Evolutionary conservation across 2,113 vertebrate species (phyloP).

Genomic region (Paradoxurus hermaphroditus): DNA sequence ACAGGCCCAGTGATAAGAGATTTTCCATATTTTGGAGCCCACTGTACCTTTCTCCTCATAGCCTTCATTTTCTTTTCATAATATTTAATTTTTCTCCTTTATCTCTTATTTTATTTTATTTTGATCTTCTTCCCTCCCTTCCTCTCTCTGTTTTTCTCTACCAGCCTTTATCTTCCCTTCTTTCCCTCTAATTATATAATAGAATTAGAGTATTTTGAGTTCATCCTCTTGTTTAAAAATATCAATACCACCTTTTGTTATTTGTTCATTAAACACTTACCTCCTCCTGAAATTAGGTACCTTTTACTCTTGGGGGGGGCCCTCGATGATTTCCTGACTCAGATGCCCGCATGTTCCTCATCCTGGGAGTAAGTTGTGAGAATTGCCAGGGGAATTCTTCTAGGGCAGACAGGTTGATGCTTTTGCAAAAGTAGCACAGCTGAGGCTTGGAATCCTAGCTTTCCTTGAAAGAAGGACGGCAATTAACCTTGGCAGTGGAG

Average conservation of each 20-base stretch:
- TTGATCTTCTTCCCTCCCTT: not conserved
- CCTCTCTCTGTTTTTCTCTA: not conserved
- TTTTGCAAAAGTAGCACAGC: not conserved
- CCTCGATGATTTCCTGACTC: not conserved
- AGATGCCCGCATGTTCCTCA: not conserved
- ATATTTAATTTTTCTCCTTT: not conserved
- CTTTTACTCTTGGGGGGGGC: not conserved
- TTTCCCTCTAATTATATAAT: no score
- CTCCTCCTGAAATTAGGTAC: not conserved
- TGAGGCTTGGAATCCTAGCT: not conserved
- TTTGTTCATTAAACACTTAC: not conserved
- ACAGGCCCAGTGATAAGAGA: not conserved
- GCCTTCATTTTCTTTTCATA: not conserved
- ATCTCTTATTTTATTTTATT: not conserved
- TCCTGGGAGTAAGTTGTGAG: not conserved
- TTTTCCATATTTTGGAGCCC: not conserved
- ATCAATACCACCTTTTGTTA: not conserved
- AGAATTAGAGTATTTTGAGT: not conserved
- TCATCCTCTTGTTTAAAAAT: not conserved
- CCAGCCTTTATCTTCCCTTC: no score
- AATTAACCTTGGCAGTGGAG: conserved; percentile 51
- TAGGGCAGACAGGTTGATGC: not conserved
- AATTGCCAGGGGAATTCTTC: not conserved
- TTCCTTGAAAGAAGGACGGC: not conserved
- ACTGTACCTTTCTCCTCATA: not conserved